Conservation (phyloP, 2,888 invertebrate species). For the Andrena marginata region DNA sequence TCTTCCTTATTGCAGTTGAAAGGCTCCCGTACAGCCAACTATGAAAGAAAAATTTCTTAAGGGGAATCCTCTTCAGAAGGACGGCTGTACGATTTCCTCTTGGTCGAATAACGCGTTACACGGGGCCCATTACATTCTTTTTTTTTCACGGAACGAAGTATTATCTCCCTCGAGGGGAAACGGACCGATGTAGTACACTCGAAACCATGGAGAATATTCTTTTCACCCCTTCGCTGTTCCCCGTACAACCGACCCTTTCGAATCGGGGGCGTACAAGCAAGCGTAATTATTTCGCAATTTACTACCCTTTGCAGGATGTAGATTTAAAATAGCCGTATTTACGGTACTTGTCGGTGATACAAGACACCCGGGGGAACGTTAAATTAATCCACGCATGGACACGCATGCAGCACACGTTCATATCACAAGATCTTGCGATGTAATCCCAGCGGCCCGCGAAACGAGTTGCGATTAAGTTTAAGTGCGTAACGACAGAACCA, state of each 20-base stretch:
- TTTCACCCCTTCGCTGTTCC: slow-evolving; percentile 70
- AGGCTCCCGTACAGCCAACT: slow-evolving; percentile 42
- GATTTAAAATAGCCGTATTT: slow-evolving; percentile 81
- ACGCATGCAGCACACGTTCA: slow-evolving; percentile 43
- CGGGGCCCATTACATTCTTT: slow-evolving; percentile 53
- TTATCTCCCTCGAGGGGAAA: slow-evolving; percentile 70
- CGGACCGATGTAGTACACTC: slow-evolving; percentile 69
- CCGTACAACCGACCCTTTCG: slow-evolving; percentile 66
- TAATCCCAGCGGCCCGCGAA: slow-evolving; percentile 22
- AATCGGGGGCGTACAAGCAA: slow-evolving; percentile 62
- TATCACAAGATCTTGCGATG: slow-evolving; percentile 56
- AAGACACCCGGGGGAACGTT: slow-evolving; percentile 74
- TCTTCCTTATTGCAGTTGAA: slow-evolving; percentile 21
- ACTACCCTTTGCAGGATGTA: slow-evolving; percentile 78
- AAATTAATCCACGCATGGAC: slow-evolving; percentile 71
- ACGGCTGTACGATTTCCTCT: slow-evolving; percentile 49
- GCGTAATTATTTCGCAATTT: slow-evolving; percentile 83
- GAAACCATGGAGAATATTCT: slow-evolving; percentile 75
- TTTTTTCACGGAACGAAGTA: slow-evolving; percentile 66
- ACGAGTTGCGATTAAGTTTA: slow-evolving; percentile 37
- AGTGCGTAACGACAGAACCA: background rate
- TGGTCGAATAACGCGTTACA: slow-evolving; percentile 65
- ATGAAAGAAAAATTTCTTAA: slow-evolving; percentile 58
- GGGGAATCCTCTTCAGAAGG: slow-evolving; percentile 25
- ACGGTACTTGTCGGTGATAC: slow-evolving; percentile 75